Percentiles rank a stretch among this genome's conserved stretches.
These are phyloP conservation scores for Cololabis saira DNA, from an alignment of 2,113 vertebrate species.

Conservation along the genomic window DNA sequence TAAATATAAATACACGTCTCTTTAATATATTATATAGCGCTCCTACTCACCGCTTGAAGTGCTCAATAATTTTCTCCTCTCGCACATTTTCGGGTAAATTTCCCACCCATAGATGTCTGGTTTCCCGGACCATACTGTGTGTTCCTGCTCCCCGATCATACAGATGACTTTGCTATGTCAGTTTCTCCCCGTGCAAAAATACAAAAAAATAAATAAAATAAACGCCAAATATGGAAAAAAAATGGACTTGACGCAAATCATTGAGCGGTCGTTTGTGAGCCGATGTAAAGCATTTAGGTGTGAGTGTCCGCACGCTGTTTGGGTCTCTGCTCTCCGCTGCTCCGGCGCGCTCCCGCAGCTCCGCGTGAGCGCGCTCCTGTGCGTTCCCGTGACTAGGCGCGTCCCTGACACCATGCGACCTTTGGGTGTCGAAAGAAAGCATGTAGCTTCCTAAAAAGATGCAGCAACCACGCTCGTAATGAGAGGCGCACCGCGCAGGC, in stretches of 20 bases:
- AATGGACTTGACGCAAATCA: slow-evolving; percentile 60
- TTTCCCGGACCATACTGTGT: slow-evolving; percentile 99
- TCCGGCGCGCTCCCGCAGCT: slow-evolving; percentile 78
- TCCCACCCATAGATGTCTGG: slow-evolving; percentile 99
- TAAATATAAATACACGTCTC: slow-evolving; percentile 5
- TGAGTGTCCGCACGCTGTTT: slow-evolving; percentile 76
- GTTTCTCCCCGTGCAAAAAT: slow-evolving; percentile 71
- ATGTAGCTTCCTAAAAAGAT: slow-evolving; percentile 80
- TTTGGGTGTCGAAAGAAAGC: slow-evolving; percentile 80
- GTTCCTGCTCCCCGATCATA: slow-evolving; percentile 82
- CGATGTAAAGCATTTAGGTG: slow-evolving; percentile 75
- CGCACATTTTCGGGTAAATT: slow-evolving; percentile 99
- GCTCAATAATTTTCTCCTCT: slow-evolving; percentile 99
- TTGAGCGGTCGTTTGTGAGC: slow-evolving; percentile 71
- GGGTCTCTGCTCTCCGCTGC: slow-evolving; percentile 78
- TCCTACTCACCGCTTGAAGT: slow-evolving; percentile 98
- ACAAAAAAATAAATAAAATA: slow-evolving; percentile 55
- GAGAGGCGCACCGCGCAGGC: slow-evolving; percentile 79
- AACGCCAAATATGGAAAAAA: slow-evolving; percentile 22
- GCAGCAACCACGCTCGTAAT: slow-evolving; percentile 72
- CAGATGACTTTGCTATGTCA: slow-evolving; percentile 79
- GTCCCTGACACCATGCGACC: slow-evolving; percentile 84
- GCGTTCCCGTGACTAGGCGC: slow-evolving; percentile 79
- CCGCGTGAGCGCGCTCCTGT: slow-evolving; percentile 82
- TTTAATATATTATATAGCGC: slow-evolving; percentile 17